Percentiles rank a stretch among this genome's conserved stretches.
These are phyloP conservation scores for Steinernema hermaphroditum DNA, from an alignment of 2,888 invertebrate species.

Conservation along the genomic window DNA sequence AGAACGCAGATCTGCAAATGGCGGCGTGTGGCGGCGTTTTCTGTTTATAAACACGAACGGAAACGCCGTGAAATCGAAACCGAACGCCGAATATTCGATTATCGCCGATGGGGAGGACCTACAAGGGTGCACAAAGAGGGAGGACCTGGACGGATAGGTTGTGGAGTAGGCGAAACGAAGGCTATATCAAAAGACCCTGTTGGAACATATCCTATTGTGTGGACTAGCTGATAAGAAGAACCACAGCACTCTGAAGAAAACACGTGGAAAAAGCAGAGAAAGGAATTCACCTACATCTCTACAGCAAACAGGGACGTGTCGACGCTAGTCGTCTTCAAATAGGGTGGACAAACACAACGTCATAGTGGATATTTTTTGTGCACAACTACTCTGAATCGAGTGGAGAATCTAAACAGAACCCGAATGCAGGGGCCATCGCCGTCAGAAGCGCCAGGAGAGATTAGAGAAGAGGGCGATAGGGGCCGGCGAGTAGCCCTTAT, in stretches of 20 bases:
- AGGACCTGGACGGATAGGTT: no score
- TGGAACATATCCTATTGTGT: no score
- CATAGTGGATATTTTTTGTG: background rate
- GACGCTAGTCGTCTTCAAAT: no score
- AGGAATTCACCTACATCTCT: no score
- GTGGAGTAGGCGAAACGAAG: no score
- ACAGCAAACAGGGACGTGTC: no score
- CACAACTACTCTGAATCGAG: background rate
- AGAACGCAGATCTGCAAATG: slow-evolving; percentile 21
- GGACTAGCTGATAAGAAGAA: no score
- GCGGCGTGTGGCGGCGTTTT: background rate
- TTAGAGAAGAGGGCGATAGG: background rate
- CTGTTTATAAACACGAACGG: slow-evolving; percentile 20
- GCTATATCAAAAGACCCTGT: no score
- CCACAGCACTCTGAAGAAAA: no score
- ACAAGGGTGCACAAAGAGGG: no score
- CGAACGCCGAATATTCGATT: slow-evolving; percentile 20
- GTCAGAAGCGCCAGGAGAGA: background rate
- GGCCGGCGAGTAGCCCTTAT: background rate
- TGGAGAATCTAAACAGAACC: background rate
- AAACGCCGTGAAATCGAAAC: slow-evolving; percentile 21
- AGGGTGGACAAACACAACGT: background rate
- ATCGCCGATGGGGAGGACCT: no score
- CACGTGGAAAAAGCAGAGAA: no score
- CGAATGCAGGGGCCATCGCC: background rate